phyloP scores from a whole-genome alignment of 2,888 invertebrate genomes.

The Geophilus truncorum region DNA sequence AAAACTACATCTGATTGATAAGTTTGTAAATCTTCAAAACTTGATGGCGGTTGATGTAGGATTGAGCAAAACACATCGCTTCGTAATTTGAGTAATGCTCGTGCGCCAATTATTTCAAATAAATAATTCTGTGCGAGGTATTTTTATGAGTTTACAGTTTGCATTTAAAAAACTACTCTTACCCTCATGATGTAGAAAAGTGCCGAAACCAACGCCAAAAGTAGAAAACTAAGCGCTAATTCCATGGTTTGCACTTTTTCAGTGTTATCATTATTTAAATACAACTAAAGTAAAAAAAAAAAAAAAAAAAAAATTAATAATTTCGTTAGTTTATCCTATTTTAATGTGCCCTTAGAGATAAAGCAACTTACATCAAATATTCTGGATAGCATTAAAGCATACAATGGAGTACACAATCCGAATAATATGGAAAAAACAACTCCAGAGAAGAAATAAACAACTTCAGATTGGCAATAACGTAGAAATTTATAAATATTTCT shows the following conservation, averaged over 20 bases:
- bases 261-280: not conserved
- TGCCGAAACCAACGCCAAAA: not conserved
- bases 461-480: not conserved
- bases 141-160: not conserved
- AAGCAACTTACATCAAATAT: not conserved
- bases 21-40: not conserved
- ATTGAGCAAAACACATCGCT: not conserved
- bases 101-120: not conserved
- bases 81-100: not conserved
- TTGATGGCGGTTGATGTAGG: not conserved
- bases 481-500: not conserved
- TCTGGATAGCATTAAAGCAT: not conserved
- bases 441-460: not conserved
- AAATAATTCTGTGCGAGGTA: not conserved
- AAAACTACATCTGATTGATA: not conserved
- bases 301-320: too few relatives aligned
- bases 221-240: not conserved
- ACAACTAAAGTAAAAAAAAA: not conserved
- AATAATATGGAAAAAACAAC: not conserved
- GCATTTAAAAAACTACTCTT: not conserved
- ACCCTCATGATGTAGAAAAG: not conserved
- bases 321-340: too few relatives aligned
- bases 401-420: not conserved
- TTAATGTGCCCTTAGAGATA: too few relatives aligned
- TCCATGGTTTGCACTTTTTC: not conserved